Evolutionary conservation across 1,140 invertebrate genomes (phyloP).

Genomic region (Stratiolaelaps scimitus): DNA sequence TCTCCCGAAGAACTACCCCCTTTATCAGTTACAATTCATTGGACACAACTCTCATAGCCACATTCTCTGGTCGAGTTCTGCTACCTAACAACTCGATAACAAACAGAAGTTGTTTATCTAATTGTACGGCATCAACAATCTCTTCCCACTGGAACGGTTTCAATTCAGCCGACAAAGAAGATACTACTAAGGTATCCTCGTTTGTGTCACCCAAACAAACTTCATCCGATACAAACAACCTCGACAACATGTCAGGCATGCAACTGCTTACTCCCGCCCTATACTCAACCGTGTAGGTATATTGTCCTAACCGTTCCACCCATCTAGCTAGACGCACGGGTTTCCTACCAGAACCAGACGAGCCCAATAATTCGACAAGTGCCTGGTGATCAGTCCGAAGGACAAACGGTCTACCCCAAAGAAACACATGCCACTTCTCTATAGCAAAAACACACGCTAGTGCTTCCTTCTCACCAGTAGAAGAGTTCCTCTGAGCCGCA

Average conservation of each 20-base stretch:
- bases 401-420: no score
- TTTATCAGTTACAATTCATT: background rate
- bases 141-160: background rate
- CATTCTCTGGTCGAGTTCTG: background rate
- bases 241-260: conserved; percentile 3
- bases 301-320: background rate
- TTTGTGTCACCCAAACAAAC: background rate
- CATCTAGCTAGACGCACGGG: background rate
- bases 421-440: no score
- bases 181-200: background rate
- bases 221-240: background rate
- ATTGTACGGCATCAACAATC: background rate
- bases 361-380: background rate
- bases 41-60: conserved; percentile 1
- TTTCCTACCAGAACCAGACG: background rate
- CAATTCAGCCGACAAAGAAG: background rate
- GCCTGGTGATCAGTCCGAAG: no score
- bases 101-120: background rate
- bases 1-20: background rate
- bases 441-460: background rate
- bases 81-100: background rate
- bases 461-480: conserved; percentile 1
- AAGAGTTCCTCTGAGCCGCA: background rate
- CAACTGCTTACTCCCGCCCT: background rate
- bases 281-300: background rate